Conservation (phyloP, 2,888 invertebrate genomes). For the Dione juno region DNA sequence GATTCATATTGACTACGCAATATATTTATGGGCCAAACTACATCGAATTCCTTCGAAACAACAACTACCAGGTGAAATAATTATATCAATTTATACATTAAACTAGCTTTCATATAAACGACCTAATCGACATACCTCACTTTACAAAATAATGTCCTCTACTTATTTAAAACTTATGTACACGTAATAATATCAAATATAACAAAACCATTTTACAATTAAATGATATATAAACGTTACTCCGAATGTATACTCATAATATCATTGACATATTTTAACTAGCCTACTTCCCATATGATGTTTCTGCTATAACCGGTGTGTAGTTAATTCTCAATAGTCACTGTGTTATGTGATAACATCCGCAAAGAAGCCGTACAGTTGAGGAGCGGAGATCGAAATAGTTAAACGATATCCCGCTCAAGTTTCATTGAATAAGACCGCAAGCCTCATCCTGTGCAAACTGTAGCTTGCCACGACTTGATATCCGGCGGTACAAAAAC, state of each 20-base stretch:
- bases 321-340: neutral
- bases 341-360: slow-evolving; percentile 29
- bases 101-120: no score
- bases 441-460: slow-evolving; percentile 56
- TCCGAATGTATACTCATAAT: no score
- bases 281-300: neutral
- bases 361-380: slow-evolving; percentile 34
- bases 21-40: no score
- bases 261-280: no score
- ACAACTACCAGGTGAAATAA: neutral
- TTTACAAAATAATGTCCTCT: no score
- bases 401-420: slow-evolving; percentile 45
- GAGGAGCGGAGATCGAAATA: slow-evolving; percentile 37
- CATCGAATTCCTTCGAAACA: no score
- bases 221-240: no score
- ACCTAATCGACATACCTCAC: no score
- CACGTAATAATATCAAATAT: no score
- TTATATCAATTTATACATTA: neutral
- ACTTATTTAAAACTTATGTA: neutral
- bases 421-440: slow-evolving; percentile 50
- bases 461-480: slow-evolving; percentile 41
- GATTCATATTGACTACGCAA: no score
- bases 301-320: neutral
- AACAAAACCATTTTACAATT: no score
- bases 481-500: slow-evolving; percentile 41